phyloP scores from a whole-genome alignment of 2,888 invertebrate species.

The Meliscaeva auricollis region DNA sequence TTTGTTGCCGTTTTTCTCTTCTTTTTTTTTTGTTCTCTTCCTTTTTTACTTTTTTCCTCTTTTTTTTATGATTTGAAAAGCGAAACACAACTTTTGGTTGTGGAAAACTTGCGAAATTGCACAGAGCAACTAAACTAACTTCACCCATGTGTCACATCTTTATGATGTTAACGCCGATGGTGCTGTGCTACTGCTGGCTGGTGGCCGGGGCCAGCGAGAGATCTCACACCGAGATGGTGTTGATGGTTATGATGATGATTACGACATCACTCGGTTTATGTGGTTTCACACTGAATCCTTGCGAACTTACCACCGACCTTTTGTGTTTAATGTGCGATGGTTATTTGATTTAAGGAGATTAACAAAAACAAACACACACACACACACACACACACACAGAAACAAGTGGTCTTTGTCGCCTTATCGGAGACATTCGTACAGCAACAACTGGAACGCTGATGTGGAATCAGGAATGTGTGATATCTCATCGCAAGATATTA shows the following conservation, averaged over 20 bases:
- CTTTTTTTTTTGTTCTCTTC: not conserved
- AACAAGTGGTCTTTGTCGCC: not conserved
- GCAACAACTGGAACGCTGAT: not conserved
- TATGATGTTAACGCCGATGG: slow-evolving; percentile 58
- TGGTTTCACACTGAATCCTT: slow-evolving; percentile 64
- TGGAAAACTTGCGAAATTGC: slow-evolving; percentile 61
- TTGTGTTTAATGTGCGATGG: slow-evolving; percentile 34
- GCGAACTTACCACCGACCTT: slow-evolving; percentile 23
- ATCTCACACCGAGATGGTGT: slow-evolving; percentile 14
- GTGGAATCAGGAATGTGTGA: slow-evolving; percentile 18
- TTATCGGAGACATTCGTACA: not conserved
- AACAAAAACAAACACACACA: slow-evolving; percentile 10
- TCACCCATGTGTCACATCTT: slow-evolving; percentile 65
- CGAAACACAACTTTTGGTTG: slow-evolving; percentile 50
- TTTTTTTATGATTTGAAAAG: slow-evolving; percentile 11
- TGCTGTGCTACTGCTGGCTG: slow-evolving; percentile 12
- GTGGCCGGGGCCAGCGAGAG: not conserved
- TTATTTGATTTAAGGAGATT: slow-evolving; percentile 71
- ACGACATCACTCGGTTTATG: slow-evolving; percentile 71
- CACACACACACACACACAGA: not conserved
- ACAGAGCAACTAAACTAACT: slow-evolving; percentile 36
- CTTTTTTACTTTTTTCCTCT: not conserved
- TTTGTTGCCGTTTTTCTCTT: no score
- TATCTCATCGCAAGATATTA: slow-evolving; percentile 13
- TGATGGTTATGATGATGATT: slow-evolving; percentile 58